phyloP scores from a whole-genome alignment of 2,113 vertebrate genomes.

The Pachypanchax playfairii region DNA sequence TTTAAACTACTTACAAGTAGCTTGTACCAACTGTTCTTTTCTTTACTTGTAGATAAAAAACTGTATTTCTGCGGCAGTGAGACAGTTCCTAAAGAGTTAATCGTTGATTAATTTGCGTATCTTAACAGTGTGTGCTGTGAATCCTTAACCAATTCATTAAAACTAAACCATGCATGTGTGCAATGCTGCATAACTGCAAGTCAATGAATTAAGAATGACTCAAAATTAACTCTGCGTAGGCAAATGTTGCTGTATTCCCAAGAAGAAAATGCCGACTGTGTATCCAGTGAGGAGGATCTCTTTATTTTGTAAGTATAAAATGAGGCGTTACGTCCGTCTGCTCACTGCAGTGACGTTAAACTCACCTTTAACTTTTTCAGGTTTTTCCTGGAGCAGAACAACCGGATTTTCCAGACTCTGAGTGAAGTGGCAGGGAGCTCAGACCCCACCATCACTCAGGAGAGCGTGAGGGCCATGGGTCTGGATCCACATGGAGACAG shows the following conservation, averaged over 20 bases:
- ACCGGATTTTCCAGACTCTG: slow-evolving; percentile 93
- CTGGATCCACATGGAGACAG: slow-evolving; percentile 93
- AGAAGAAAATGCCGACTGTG: slow-evolving; percentile 89
- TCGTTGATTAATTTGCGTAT: too few relatives aligned
- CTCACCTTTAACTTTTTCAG: slow-evolving; percentile 61
- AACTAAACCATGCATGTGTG: too few relatives aligned
- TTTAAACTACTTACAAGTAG: too few relatives aligned
- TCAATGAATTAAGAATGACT: too few relatives aligned
- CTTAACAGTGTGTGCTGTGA: too few relatives aligned
- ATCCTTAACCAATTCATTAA: too few relatives aligned
- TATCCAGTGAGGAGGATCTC: slow-evolving; percentile 93
- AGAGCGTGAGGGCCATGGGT: slow-evolving; percentile 92
- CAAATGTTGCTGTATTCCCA: slow-evolving; percentile 95
- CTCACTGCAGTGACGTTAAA: too few relatives aligned
- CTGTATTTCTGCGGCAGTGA: too few relatives aligned
- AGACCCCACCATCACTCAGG: slow-evolving; percentile 91
- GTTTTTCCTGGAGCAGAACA: slow-evolving; percentile 97
- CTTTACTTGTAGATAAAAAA: too few relatives aligned
- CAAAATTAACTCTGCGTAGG: slow-evolving; percentile 75
- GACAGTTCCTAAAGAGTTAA: too few relatives aligned
- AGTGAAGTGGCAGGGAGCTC: slow-evolving; percentile 89
- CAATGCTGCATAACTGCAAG: too few relatives aligned
- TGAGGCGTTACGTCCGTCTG: slow-evolving; percentile 5
- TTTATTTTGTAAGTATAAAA: slow-evolving; percentile 91
- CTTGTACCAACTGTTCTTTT: too few relatives aligned